Evolutionary conservation across 64 coral and sea anemone genomes (phyloP).

Genomic region (Montipora efflorescens): DNA sequence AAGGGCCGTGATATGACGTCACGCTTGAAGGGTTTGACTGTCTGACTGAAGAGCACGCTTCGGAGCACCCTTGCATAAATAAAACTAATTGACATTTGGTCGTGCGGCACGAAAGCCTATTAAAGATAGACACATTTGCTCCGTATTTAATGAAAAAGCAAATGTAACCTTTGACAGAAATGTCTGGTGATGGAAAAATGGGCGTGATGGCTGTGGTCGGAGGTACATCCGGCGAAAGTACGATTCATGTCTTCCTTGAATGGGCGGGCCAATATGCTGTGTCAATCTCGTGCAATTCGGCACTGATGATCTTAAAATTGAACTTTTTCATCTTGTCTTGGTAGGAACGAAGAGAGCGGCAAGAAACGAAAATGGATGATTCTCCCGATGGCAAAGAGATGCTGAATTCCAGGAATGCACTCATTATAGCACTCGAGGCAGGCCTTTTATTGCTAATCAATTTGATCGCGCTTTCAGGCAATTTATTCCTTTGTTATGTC

Average conservation of each 20-base stretch:
- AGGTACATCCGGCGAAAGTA: background rate
- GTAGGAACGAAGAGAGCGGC: background rate
- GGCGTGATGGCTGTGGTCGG: background rate
- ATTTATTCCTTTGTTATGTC: conserved; percentile 26
- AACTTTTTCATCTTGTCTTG: background rate
- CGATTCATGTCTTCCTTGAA: background rate
- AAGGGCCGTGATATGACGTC: background rate
- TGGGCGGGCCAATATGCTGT: background rate
- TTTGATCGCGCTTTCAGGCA: background rate
- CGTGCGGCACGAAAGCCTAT: background rate
- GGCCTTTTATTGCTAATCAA: conserved; percentile 23
- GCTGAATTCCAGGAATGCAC: background rate
- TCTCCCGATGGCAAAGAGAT: background rate
- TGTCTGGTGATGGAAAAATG: background rate
- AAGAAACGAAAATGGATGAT: background rate
- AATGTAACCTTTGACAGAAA: background rate
- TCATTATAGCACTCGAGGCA: background rate
- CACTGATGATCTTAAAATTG: background rate
- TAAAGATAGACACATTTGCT: background rate
- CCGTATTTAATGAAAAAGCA: background rate
- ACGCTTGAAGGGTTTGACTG: background rate
- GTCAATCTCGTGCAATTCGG: background rate
- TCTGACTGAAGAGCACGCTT: background rate
- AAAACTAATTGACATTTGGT: background rate
- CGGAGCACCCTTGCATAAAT: background rate